phyloP scores from a whole-genome alignment of 2,113 vertebrate genomes.

The Hoplias malabaricus region DNA sequence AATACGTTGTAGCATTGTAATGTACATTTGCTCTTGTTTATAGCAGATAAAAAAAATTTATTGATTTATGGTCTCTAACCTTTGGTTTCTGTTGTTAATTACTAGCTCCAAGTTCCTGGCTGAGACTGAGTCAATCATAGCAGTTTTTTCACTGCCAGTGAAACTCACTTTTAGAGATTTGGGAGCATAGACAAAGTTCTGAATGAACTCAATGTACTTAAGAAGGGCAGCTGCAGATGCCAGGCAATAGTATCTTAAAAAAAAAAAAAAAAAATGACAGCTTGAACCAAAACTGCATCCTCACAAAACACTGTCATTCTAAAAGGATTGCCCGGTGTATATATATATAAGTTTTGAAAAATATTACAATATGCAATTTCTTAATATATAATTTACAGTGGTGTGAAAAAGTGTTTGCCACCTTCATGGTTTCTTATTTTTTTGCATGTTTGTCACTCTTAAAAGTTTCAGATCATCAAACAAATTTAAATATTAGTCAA shows the following conservation, averaged over 20 bases:
- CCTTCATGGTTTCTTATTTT: no score
- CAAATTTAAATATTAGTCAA: no score
- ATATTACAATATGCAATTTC: no score
- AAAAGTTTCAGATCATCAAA: neutral
- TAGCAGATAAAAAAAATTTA: neutral
- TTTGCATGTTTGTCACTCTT: no score
- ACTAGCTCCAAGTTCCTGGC: slow-evolving; percentile 90
- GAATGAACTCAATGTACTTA: slow-evolving; percentile 94
- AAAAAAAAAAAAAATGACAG: slow-evolving; percentile 51
- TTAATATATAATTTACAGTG: no score
- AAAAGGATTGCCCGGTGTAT: no score
- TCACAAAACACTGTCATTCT: neutral
- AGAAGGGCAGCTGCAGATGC: slow-evolving; percentile 91
- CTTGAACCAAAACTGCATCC: neutral
- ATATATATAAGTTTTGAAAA: no score
- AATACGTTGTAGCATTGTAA: no score
- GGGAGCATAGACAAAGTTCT: slow-evolving; percentile 89
- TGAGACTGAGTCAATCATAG: slow-evolving; percentile 93
- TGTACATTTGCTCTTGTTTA: no score
- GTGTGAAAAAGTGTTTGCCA: no score
- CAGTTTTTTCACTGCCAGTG: slow-evolving; percentile 92
- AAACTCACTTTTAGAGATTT: slow-evolving; percentile 93
- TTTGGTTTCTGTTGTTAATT: slow-evolving; percentile 87
- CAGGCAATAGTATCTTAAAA: slow-evolving; percentile 91
- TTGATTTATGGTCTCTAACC: slow-evolving; percentile 67